Percentiles rank a stretch among this genome's conserved stretches.
These are phyloP conservation scores for Agrotis segetum DNA, from an alignment of 2,888 invertebrate genomes.

Conservation along the genomic window DNA sequence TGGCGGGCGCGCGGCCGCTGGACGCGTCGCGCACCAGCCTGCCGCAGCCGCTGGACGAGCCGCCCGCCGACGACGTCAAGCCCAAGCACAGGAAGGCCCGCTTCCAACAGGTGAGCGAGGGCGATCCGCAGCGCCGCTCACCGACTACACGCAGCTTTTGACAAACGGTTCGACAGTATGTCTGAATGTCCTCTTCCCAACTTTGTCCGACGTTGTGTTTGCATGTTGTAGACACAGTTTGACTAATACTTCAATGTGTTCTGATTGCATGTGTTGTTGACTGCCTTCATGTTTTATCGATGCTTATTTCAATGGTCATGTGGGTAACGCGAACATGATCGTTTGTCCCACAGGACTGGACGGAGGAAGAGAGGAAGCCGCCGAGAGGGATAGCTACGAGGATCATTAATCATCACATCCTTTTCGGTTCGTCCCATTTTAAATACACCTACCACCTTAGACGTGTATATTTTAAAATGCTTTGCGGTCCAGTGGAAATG, in stretches of 20 bases:
- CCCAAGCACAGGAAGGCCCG: conserved; percentile 97
- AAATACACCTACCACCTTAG: conserved; percentile 29
- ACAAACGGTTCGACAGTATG: conserved; percentile 41
- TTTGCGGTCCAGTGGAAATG: conserved; percentile 1
- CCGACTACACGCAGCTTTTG: conserved; percentile 36
- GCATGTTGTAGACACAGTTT: conserved; percentile 67
- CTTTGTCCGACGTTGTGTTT: conserved; percentile 52
- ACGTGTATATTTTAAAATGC: conserved; percentile 18
- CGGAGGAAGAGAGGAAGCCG: conserved; percentile 89
- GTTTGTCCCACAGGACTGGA: conserved; percentile 85
- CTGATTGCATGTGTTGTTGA: conserved; percentile 60
- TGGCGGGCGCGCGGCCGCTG: conserved; percentile 71
- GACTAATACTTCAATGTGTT: conserved; percentile 54
- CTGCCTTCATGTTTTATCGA: conserved; percentile 45
- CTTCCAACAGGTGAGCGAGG: conserved; percentile 93
- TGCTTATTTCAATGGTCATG: conserved; percentile 45
- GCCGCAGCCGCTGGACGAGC: conserved; percentile 82
- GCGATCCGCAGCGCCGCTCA: conserved; percentile 49
- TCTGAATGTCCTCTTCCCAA: conserved; percentile 39
- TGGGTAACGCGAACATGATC: conserved; percentile 58
- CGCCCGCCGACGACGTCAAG: conserved; percentile 86
- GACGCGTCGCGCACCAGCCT: conserved; percentile 87
- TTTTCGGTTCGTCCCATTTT: conserved; percentile 82
- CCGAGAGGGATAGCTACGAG: conserved; percentile 90
- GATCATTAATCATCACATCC: conserved; percentile 90